phyloP scores from a whole-genome alignment of 2,888 invertebrate species.

The Diplazon laetatorius region DNA sequence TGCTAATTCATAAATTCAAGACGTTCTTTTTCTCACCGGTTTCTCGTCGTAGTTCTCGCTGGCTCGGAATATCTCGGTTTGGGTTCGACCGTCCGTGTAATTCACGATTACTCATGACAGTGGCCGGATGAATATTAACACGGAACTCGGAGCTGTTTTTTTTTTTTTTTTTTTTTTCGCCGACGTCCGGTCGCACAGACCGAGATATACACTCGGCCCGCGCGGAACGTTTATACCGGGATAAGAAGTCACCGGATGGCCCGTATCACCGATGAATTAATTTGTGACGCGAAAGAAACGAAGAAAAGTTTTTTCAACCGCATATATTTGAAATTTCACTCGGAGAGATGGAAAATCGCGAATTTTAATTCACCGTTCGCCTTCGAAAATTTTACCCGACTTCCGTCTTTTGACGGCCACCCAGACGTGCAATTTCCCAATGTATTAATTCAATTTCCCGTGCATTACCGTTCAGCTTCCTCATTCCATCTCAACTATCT shows the following conservation, averaged over 20 bases:
- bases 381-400: conserved; percentile 44
- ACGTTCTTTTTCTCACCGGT: conserved; percentile 9
- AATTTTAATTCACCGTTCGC: conserved; percentile 58
- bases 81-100: conserved; percentile 7
- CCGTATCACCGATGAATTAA: conserved; percentile 40
- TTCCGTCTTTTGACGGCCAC: conserved; percentile 50
- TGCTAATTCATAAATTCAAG: conserved; percentile 51
- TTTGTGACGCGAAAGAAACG: conserved; percentile 20
- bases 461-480: conserved; percentile 33
- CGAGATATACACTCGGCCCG: conserved; percentile 45
- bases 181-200: conserved; percentile 5
- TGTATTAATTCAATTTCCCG: conserved; percentile 56
- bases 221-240: conserved; percentile 35
- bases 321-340: conserved; percentile 55
- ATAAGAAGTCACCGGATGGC: conserved; percentile 48
- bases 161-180: no score
- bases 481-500: background rate
- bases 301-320: conserved; percentile 41
- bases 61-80: conserved; percentile 26
- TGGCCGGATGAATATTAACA: conserved; percentile 59
- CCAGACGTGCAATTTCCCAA: conserved; percentile 52
- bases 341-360: conserved; percentile 30
- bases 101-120: conserved; percentile 49
- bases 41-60: conserved; percentile 9
- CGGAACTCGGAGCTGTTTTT: conserved; percentile 50